Conservation (phyloP, 2,113 vertebrate species). For the Grammomys surdaster region DNA sequence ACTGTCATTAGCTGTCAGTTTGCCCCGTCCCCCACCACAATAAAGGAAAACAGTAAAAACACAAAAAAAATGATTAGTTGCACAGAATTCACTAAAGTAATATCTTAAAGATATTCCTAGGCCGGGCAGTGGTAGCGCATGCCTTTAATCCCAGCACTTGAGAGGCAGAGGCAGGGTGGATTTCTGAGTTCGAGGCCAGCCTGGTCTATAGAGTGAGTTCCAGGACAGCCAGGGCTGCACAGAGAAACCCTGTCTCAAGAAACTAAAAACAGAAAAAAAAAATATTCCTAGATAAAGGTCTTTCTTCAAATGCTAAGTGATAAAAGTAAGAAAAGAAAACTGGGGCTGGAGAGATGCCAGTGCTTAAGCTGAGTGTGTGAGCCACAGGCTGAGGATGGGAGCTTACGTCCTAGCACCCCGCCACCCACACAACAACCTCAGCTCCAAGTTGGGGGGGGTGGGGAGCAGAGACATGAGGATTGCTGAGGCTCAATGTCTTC, state of each 20-base stretch:
- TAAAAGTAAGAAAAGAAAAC: neutral
- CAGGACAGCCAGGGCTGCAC: too few relatives aligned
- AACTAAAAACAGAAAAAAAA: neutral
- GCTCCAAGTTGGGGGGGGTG: accelerated
- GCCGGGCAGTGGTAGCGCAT: too few relatives aligned
- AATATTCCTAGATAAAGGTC: neutral
- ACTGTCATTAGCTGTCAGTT: neutral
- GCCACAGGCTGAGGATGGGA: neutral
- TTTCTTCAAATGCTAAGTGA: neutral
- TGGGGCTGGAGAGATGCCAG: neutral
- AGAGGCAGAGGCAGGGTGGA: too few relatives aligned
- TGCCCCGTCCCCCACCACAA: neutral
- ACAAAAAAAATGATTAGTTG: constrained; percentile 26
- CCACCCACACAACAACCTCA: neutral
- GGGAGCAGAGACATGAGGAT: neutral
- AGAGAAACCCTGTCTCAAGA: too few relatives aligned
- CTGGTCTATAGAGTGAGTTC: too few relatives aligned
- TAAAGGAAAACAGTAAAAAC: constrained; percentile 45
- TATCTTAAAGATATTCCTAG: constrained; percentile 4
- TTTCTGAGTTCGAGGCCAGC: too few relatives aligned
- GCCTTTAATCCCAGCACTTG: too few relatives aligned
- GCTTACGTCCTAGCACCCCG: neutral
- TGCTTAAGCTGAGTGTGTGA: neutral
- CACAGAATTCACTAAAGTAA: constrained; percentile 49
- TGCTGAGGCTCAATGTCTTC: neutral